Conservation (phyloP, 2,888 invertebrate genomes). For the Drepana falcataria region DNA sequence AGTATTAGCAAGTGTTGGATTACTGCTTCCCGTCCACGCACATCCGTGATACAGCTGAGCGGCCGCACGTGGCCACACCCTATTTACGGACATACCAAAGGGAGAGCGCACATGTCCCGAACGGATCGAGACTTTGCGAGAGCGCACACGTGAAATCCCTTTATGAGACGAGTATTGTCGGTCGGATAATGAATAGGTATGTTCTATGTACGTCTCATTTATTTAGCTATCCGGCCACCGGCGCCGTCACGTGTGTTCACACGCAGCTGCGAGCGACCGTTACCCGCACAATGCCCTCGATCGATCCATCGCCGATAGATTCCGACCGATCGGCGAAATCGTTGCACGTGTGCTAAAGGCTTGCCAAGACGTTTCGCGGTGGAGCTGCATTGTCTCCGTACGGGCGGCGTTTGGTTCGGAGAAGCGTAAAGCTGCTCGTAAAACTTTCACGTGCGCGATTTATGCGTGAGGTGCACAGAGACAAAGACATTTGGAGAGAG, state of each 20-base stretch:
- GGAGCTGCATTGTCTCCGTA: slow-evolving; percentile 62
- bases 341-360: slow-evolving; percentile 62
- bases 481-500: slow-evolving; percentile 70
- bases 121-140: slow-evolving; percentile 75
- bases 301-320: slow-evolving; percentile 71
- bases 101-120: slow-evolving; percentile 77
- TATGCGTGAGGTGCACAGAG: slow-evolving; percentile 64
- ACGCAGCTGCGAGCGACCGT: slow-evolving; percentile 77
- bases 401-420: slow-evolving; percentile 52
- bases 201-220: slow-evolving; percentile 64
- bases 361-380: slow-evolving; percentile 60
- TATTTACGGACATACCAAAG: slow-evolving; percentile 76
- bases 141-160: slow-evolving; percentile 77
- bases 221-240: slow-evolving; percentile 77
- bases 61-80: slow-evolving; percentile 77
- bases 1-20: slow-evolving; percentile 68
- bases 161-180: slow-evolving; percentile 75
- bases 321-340: slow-evolving; percentile 71
- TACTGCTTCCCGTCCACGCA: slow-evolving; percentile 73
- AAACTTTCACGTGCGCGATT: slow-evolving; percentile 76
- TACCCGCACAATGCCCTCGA: slow-evolving; percentile 78
- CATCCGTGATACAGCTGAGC: slow-evolving; percentile 76
- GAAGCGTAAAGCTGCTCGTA: slow-evolving; percentile 73
- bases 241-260: slow-evolving; percentile 70
- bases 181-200: slow-evolving; percentile 73